These are phyloP conservation scores for Opisthocomus hoazin DNA, from an alignment of 2,113 vertebrate genomes.

Conservation along the genomic window DNA sequence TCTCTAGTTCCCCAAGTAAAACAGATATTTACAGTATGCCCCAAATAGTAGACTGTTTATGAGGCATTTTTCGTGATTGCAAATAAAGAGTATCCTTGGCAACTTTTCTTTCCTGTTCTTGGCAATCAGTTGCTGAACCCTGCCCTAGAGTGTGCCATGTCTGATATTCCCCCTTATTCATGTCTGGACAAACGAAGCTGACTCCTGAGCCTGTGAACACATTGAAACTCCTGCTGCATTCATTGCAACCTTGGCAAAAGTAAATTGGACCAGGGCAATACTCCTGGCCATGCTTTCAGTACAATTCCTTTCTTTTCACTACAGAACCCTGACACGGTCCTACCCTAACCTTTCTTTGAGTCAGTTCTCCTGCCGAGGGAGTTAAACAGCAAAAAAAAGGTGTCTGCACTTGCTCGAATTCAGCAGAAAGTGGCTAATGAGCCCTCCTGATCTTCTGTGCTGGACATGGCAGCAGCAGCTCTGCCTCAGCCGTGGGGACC, in stretches of 20 bases:
- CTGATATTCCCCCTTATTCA: neutral
- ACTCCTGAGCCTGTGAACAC: neutral
- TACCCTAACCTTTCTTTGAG: constrained; percentile 43
- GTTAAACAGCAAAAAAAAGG: neutral
- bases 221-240: neutral
- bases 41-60: neutral
- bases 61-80: fast-evolving
- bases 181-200: neutral
- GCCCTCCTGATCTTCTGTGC: neutral
- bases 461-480: fast-evolving
- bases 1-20: neutral
- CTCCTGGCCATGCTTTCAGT: neutral
- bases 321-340: neutral
- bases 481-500: fast-evolving
- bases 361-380: neutral
- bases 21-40: neutral
- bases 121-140: neutral
- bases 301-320: constrained; percentile 3
- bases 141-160: neutral
- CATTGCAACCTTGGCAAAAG: neutral
- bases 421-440: neutral
- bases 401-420: constrained; percentile 12
- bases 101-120: neutral
- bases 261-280: constrained; percentile 3
- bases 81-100: neutral